Evolutionary conservation across 1,140 invertebrate species (phyloP).

Genomic region (Mizuhopecten yessoensis): DNA sequence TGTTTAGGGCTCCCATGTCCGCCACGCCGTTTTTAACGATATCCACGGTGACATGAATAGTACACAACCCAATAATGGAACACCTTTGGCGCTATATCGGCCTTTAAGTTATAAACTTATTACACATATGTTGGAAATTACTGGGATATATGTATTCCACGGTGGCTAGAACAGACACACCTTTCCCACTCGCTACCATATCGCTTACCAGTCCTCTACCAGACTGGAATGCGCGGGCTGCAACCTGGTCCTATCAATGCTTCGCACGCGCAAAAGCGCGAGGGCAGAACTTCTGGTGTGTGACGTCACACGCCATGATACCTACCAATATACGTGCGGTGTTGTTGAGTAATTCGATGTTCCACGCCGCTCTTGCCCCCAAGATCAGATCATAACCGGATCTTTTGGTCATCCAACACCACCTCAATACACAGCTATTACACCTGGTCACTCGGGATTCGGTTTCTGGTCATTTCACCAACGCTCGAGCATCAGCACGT

Average conservation of each 20-base stretch:
- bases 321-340: conserved; percentile 2
- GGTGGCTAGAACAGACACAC: not conserved
- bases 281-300: conserved; percentile 6
- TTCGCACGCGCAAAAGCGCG: conserved; percentile 36
- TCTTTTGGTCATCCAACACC: not conserved
- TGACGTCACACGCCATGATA: conserved; percentile 11
- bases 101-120: not conserved
- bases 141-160: not conserved
- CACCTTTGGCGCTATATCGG: not conserved
- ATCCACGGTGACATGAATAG: conserved; percentile 14
- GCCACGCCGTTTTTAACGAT: not conserved
- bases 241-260: conserved; percentile 31
- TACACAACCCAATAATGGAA: not conserved
- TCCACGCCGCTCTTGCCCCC: not conserved
- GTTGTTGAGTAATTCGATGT: conserved; percentile 10
- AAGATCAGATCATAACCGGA: not conserved
- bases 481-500: not conserved
- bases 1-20: not conserved
- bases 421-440: not conserved
- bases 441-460: not conserved
- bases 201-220: conserved; percentile 10
- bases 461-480: not conserved
- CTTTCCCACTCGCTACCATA: conserved; percentile 8
- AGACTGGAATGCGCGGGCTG: conserved; percentile 12
- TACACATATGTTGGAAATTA: conserved; percentile 17